Base-by-base conservation (phyloP, 2,113 vertebrate genomes). In the Ploceus nigricollis region DNA sequence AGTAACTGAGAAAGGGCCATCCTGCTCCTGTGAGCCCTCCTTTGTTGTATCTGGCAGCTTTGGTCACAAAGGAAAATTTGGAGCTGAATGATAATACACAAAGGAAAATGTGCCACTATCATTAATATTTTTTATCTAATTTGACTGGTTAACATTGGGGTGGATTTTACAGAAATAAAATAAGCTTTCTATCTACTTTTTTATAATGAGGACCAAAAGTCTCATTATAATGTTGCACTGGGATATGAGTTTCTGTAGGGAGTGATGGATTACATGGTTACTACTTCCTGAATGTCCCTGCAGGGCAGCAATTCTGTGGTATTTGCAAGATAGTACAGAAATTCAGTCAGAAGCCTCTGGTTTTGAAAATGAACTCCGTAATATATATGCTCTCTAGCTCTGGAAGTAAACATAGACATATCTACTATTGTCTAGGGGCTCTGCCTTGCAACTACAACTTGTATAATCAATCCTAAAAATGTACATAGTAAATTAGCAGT, bases 291-390 rank as follows among this genome's bases (percentile, higher is more conserved):
- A 88, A 68, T 65, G 39, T 84, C 81, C 68, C 91, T 79, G 71
- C 53, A 97, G 78, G 90, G 78, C 80, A 82, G 60, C 56, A 85
- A 61, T 39, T 89, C 54, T 72, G 47, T 85, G 40, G 40, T 61
- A 89, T 53, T 92, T 76, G 72, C 90, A 91, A 82, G 81, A 92
- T 71, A 96, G 51, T 76, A 76, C 18, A 54, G 72, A 90, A 78
- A 78, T 48, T 57, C 82, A 16, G 66, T 87, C 47, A 77, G 58
- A 94, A 97, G 42, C 50, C 69, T 91, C 78, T 69, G 24, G 82
- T 89, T 96, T 94, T 82, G 42, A 82, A 96, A 96, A 95, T 85
- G 6, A 92, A 53, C n/a, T 95, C 47, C 33, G 24, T 92, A 93
- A 54, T 56, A 70, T 77, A 35, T 72, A 44, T 50, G 33, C 30